phyloP scores from a whole-genome alignment of 1,140 invertebrate genomes.

The Maconellicoccus hirsutus region DNA sequence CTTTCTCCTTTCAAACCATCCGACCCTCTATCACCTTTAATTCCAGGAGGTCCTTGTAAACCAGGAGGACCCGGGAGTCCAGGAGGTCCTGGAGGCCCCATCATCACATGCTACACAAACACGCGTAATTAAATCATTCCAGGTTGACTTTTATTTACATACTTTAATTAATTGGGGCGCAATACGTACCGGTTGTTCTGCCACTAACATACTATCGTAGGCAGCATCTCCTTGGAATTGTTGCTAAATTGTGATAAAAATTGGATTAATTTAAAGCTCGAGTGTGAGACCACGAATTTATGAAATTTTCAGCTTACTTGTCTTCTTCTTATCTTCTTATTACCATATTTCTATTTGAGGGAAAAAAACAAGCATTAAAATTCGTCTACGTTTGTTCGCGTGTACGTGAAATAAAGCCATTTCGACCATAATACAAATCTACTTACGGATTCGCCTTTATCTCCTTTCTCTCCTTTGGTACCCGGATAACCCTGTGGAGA shows the following conservation, averaged over 20 bases:
- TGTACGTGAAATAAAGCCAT: background rate
- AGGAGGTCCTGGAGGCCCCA: slow-evolving; percentile 73
- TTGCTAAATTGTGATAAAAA: background rate
- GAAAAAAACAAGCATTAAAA: slow-evolving; percentile 17
- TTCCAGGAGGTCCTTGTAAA: slow-evolving; percentile 68
- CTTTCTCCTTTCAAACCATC: slow-evolving; percentile 79
- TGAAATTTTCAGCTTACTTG: slow-evolving; percentile 25
- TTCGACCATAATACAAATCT: slow-evolving; percentile 11
- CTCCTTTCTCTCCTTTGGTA: slow-evolving; percentile 76
- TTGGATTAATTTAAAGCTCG: background rate
- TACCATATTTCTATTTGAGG: slow-evolving; percentile 24
- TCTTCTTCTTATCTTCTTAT: slow-evolving; percentile 26
- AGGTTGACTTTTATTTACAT: no score
- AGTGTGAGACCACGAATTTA: no score
- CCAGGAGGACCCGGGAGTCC: slow-evolving; percentile 60
- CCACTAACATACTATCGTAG: slow-evolving; percentile 11
- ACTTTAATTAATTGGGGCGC: no score
- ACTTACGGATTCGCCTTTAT: slow-evolving; percentile 84
- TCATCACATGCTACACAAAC: slow-evolving; percentile 36
- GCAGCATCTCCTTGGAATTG: slow-evolving; percentile 19
- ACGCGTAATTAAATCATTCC: no score
- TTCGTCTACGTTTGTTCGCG: background rate
- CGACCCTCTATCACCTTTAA: slow-evolving; percentile 74
- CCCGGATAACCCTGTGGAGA: slow-evolving; percentile 67
- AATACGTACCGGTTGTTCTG: background rate